Base-by-base conservation (phyloP, 2,113 vertebrate species). In the Tor tambroides region DNA sequence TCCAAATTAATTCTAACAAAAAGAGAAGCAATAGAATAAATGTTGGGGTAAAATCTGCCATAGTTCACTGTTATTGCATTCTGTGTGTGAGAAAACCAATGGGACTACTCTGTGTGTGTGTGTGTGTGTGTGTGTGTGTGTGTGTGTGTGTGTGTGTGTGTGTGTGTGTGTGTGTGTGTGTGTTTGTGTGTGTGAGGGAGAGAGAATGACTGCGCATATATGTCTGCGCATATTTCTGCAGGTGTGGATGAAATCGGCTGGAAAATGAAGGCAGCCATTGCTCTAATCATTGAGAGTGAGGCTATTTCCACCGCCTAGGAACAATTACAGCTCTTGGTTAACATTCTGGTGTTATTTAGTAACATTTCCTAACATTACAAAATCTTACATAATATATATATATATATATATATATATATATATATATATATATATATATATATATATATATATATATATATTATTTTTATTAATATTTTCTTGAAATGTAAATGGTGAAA, bases 221-320 rank as follows among this genome's bases (percentile, higher is more conserved):
- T 74, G 15, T 87, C 83, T 80, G 87, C 49, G 75, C 56, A 43
- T 88, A 77, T 87, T 67, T 85, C 75, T 85, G 71, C 85, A 88
- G 87, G 85, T 90, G 82, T 88, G 81, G 78, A 87, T 90, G 71
- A 83, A 87, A 88, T 87, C 77, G 77, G 38, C 51, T 85, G 87
- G 78, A 90, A 85, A 88, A 87, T 87, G 38, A 90, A 78, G 71
- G 61, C 78, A 77, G 67, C 82, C 78, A 83, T 90, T 88, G 69
- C 61, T 51, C 38, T 88, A 88, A 86, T 80, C 19, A 80, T 81
- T 77, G 28, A 80, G 54, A 69, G 14, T 63, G 59, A 11, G n/a
- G 43, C 61, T 76, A 19, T 71, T 63, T 80, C 38, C 32, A n/a
- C 77, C 56, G n/a, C n/a, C 75, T 59, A 51, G 28, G 2, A 85